Percentiles rank a stretch among this genome's conserved stretches.
Evolutionary conservation across 2,797 vertebrate genomes (phyloP).

Genomic region (Rousettus madagascariensis): DNA sequence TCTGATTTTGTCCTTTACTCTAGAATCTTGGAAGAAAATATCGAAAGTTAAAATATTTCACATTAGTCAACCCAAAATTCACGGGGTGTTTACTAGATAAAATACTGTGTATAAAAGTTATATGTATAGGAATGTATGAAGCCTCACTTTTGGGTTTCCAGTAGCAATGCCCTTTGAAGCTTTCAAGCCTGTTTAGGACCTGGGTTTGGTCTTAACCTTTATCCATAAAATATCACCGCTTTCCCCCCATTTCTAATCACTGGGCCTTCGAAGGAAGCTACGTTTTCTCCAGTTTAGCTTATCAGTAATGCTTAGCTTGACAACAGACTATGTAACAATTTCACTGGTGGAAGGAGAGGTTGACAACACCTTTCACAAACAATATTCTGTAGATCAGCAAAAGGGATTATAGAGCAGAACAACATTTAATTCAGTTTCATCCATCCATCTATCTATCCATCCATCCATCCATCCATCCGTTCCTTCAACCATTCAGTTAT

Average conservation of each 20-base stretch:
- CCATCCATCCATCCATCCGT: conserved; percentile 13
- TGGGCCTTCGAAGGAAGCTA: conserved; percentile 57
- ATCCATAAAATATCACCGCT: neutral
- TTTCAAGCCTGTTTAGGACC: neutral
- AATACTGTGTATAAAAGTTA: neutral
- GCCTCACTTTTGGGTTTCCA: neutral
- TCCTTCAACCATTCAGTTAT: conserved; percentile 39
- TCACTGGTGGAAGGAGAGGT: conserved; percentile 29
- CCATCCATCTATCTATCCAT: conserved; percentile 11
- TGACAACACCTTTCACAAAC: conserved; percentile 71
- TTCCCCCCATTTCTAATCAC: conserved; percentile 17
- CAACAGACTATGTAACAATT: conserved; percentile 48
- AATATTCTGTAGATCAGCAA: conserved; percentile 39
- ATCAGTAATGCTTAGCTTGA: conserved; percentile 17
- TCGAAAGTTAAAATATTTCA: conserved; percentile 38
- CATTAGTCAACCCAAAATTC: neutral
- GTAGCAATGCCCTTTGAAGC: neutral
- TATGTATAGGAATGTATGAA: neutral
- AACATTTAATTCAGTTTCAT: conserved; percentile 56
- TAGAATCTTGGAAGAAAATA: conserved; percentile 30
- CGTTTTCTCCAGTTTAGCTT: conserved; percentile 38
- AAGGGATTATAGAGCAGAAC: conserved; percentile 54
- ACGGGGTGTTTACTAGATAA: neutral
- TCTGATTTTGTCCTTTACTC: conserved; percentile 29
- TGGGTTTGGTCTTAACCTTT: neutral